Evolutionary conservation across 2,888 invertebrate species (phyloP), one percentile per base, ranked within the genome.

Genomic region (Sarcophaga rosellei): DNA sequence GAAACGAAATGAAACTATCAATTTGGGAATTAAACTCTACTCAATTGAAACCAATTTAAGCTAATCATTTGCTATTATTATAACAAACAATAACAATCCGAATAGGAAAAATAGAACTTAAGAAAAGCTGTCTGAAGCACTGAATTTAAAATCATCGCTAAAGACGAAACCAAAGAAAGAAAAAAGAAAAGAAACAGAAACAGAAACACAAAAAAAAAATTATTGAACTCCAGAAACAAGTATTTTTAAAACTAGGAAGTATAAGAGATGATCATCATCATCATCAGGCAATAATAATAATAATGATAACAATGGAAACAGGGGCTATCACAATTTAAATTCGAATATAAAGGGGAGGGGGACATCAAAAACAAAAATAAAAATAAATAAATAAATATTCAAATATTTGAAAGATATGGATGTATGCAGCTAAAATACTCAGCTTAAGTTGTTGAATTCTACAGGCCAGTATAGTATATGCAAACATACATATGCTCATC

Each of bases 21-120:
- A 90, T 90, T 90, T 89, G 90, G 89, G 88, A 88, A 90, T 89
- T 88, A 88, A 90, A 90, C 88, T 89, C 87, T 85, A 86, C 82
- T 90, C 92, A 92, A 92, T 92, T 92, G 92, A 91, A 91, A 89
- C 89, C 92, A 92, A 92, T 92, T 92, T 90, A 86, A 92, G 90
- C 91, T 91, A 92, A 92, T 92, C 90, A 92, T 90, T 91, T 89
- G 90, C 90, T 90, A 90, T 90, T 90, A 89, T 80, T 79, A 78
- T 78, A 80, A 84, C 81, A 61, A 53, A 68, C 79, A 77, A 69
- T 75, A 74, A 35, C 15, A 53, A 76, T 65, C 57, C 65, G 62
- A 75, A 70, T 70, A 65, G 82, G 59, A 72, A 70, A 76, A 17
- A 66, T 63, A 66, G 62, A 69, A 79, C 53, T 35, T 10, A 35